Evolutionary conservation across 2,797 vertebrate genomes (phyloP), one percentile per base, ranked within the genome.

Genomic region (Eulemur rubriventer): DNA sequence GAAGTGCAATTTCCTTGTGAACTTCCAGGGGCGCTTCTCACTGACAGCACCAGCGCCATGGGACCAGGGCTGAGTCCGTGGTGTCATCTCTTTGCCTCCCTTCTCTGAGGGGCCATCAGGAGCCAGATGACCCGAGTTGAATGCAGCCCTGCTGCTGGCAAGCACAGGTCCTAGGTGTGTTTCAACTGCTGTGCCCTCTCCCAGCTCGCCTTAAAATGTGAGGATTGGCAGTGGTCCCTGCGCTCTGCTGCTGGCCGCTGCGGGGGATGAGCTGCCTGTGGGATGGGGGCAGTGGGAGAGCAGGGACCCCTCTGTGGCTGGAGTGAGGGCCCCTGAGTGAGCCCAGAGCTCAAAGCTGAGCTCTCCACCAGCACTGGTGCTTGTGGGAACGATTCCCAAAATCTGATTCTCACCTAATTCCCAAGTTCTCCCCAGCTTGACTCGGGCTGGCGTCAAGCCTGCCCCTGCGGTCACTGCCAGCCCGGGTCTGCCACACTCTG

Each of bases 251-350:
- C 10, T 33, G 78, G 67, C 63, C 33, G 7, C 1, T 52, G 52
- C 20, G 55, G 13, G 3, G 20, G 16, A 16, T n/a, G n/a, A 28
- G 55, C 33, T 24, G 22, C 65, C 8, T 76, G 30, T 61, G 55
- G 38, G 17, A 20, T 72, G 2, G 26, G 35, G 52, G 18, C 20
- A 3, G 4, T 7, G 0, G 10, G 7, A 43, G n/a, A 35, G 5
- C 33, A 5, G n/a, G 20, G 28, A 33, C 30, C 12, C 26, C 1
- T 41, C 55, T 50, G 6, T 30, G 22, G 6, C n/a, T 76, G 52
- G 22, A 82, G 35, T n/a, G 38, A n/a, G 26, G 38, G 4, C 4
- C 69, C 2, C 61, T 22, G 6, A 18, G 50, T 52, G 69, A 63
- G 20, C 33, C 24, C 35, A 28, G 24, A 70, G 17, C 38, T 14